Percentiles rank a stretch among this genome's conserved stretches.
phyloP scores from a whole-genome alignment of 1,140 invertebrate species.

The Orchesella cincta region DNA sequence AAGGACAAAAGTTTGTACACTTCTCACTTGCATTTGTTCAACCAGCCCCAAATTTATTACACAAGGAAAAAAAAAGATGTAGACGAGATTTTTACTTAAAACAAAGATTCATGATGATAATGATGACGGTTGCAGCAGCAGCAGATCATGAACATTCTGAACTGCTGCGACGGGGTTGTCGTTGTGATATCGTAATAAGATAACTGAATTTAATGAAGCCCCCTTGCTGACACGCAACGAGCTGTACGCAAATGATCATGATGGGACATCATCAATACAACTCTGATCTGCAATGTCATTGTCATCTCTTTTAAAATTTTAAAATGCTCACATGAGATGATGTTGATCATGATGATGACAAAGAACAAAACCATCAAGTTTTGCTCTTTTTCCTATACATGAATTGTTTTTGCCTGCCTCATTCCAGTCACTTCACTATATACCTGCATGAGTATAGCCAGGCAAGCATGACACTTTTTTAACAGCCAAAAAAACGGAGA shows the following conservation, averaged over 20 bases:
- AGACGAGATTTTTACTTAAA: too few species aligned
- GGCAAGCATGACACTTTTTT: conserved; percentile 8
- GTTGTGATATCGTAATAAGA: not conserved
- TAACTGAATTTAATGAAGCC: conserved; percentile 9
- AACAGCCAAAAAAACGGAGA: not conserved
- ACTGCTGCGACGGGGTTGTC: not conserved
- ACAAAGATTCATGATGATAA: too few species aligned
- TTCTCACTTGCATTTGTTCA: too few species aligned
- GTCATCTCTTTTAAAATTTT: not conserved
- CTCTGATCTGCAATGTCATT: not conserved
- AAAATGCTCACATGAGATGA: not conserved
- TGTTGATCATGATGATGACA: not conserved
- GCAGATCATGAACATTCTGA: too few species aligned
- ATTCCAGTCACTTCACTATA: too few species aligned
- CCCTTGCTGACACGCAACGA: not conserved
- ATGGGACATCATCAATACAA: not conserved
- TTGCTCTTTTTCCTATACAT: not conserved
- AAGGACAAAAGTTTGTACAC: too few species aligned
- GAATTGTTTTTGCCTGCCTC: not conserved
- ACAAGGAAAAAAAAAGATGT: too few species aligned
- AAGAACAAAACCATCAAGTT: not conserved
- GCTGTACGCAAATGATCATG: not conserved
- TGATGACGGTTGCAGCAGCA: too few species aligned
- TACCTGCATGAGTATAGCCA: not conserved
- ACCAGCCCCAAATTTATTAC: too few species aligned